These are phyloP conservation scores for Euwallacea similis DNA, from an alignment of 1,140 invertebrate species.

Conservation along the genomic window DNA sequence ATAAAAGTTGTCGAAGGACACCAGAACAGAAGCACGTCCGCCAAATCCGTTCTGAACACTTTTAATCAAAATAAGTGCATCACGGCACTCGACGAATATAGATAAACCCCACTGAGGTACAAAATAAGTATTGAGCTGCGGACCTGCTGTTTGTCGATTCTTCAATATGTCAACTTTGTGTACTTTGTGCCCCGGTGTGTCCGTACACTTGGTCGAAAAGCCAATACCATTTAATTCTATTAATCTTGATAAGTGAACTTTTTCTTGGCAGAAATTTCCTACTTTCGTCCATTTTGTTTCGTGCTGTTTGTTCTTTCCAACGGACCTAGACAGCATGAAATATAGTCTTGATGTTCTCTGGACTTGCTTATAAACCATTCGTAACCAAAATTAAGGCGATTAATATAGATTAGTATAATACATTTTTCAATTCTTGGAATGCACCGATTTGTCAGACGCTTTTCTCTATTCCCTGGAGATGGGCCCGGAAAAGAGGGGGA, in stretches of 20 bases:
- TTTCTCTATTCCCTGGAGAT: no score
- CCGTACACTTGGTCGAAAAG: conserved; percentile 6
- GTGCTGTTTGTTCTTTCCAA: not conserved
- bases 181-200: conserved; percentile 33
- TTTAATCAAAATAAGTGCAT: conserved; percentile 36
- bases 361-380: not conserved
- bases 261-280: conserved; percentile 5
- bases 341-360: not conserved
- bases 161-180: conserved; percentile 38
- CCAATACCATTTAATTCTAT: conserved; percentile 35
- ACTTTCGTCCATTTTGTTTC: not conserved
- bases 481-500: no score
- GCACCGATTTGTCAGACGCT: no score
- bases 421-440: no score
- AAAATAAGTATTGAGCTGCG: conserved; percentile 27
- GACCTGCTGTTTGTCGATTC: conserved; percentile 39
- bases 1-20: not conserved
- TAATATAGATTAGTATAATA: conserved; percentile 1
- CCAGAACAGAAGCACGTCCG: not conserved
- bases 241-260: conserved; percentile 34
- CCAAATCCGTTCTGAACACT: conserved; percentile 17
- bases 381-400: not conserved
- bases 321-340: no score
- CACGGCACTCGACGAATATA: conserved; percentile 15
- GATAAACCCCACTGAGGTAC: conserved; percentile 24